phyloP scores from a whole-genome alignment of 2,797 vertebrate species.

The Cephalopachus bancanus region DNA sequence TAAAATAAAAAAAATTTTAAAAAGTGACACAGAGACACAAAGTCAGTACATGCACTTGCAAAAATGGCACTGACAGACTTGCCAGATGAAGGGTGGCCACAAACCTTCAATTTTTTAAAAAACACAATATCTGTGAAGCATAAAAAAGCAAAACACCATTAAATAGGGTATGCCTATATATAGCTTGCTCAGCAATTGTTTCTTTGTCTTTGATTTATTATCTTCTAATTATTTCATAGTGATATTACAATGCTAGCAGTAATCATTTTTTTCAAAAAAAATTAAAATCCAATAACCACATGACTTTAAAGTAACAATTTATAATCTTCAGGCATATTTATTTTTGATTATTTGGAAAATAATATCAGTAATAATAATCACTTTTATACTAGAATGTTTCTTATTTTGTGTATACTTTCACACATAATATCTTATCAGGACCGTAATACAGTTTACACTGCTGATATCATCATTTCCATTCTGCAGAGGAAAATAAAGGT shows the following conservation, averaged over 20 bases:
- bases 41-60: neutral
- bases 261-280: constrained; percentile 34
- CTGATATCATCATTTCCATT: neutral
- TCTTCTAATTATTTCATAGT: constrained; percentile 14
- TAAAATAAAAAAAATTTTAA: neutral
- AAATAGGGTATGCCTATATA: neutral
- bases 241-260: neutral
- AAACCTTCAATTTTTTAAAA: neutral
- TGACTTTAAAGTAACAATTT: constrained; percentile 6
- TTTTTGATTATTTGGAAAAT: constrained; percentile 50
- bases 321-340: neutral
- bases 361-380: neutral
- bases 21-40: neutral
- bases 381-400: too few species aligned
- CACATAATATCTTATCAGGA: neutral
- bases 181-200: neutral
- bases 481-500: neutral
- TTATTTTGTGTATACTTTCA: constrained; percentile 46
- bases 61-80: neutral
- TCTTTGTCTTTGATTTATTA: constrained; percentile 2
- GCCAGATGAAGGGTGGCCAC: neutral
- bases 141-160: neutral
- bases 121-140: neutral
- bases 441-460: neutral
- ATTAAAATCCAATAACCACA: neutral